phyloP scores from a whole-genome alignment of 1,140 invertebrate genomes.

The Luehdorfia chinensis region DNA sequence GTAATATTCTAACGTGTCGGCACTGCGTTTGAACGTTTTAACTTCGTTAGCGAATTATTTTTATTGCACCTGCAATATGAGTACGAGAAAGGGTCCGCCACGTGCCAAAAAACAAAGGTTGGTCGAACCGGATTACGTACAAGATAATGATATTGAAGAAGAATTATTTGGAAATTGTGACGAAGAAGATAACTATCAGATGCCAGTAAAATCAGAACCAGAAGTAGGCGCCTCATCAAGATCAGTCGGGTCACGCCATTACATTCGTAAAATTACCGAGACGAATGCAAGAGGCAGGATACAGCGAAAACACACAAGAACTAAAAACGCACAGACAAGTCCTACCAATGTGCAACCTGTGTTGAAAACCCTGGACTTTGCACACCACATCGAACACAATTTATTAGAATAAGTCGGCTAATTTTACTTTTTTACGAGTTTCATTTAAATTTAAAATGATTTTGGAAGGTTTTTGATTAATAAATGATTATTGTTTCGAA shows the following conservation, averaged over 20 bases:
- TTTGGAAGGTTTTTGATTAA: not conserved
- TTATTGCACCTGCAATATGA: slow-evolving; percentile 1
- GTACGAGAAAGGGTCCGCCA: not conserved
- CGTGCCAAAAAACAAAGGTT: not conserved
- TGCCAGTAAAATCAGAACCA: not conserved
- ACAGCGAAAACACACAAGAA: slow-evolving; percentile 5
- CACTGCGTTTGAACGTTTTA: too few relatives aligned
- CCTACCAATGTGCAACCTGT: slow-evolving; percentile 1
- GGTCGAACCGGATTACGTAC: not conserved
- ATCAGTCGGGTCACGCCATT: not conserved
- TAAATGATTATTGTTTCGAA: not conserved
- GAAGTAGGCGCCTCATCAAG: not conserved
- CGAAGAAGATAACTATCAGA: not conserved
- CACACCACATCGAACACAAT: not conserved
- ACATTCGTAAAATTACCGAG: slow-evolving; percentile 5
- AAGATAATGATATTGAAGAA: not conserved
- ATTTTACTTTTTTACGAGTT: not conserved
- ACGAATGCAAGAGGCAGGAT: slow-evolving; percentile 1
- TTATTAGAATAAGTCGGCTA: slow-evolving; percentile 1
- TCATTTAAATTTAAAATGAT: not conserved
- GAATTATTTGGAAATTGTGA: not conserved
- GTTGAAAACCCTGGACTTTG: slow-evolving; percentile 4
- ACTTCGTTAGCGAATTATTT: too few relatives aligned
- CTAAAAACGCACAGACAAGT: slow-evolving; percentile 3
- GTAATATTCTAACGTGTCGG: too few relatives aligned